Evolutionary conservation across 2,888 invertebrate genomes (phyloP).

Genomic region (Bimastos eiseni): DNA sequence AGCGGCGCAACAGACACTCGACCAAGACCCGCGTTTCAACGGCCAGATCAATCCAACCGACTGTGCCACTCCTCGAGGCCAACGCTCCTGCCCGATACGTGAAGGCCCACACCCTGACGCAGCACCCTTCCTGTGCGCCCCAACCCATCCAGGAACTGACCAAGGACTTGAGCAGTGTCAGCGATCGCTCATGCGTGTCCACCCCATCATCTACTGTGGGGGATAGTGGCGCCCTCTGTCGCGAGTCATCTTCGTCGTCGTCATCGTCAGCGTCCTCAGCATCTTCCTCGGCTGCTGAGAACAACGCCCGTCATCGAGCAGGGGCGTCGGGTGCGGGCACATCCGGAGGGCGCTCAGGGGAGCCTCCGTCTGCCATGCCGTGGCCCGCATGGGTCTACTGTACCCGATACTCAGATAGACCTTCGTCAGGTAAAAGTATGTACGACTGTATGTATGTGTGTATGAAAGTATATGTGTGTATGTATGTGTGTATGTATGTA

Average conservation of each 20-base stretch:
- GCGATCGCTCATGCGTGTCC: slow-evolving; percentile 7
- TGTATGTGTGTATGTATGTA: slow-evolving; percentile 27
- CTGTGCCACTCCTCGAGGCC: not conserved
- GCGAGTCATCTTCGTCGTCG: not conserved
- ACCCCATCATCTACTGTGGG: not conserved
- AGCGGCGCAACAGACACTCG: not conserved
- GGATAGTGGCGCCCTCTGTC: not conserved
- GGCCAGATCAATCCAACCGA: not conserved
- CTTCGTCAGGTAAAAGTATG: slow-evolving; percentile 63
- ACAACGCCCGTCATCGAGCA: not conserved
- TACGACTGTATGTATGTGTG: slow-evolving; percentile 25
- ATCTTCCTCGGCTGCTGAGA: not conserved
- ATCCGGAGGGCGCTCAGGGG: not conserved
- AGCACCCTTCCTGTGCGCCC: not conserved
- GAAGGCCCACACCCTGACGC: not conserved
- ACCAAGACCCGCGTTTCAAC: not conserved
- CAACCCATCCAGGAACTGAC: not conserved
- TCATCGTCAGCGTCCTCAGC: not conserved
- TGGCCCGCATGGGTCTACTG: slow-evolving; percentile 97
- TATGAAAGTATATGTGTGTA: slow-evolving; percentile 22
- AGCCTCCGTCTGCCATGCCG: not conserved
- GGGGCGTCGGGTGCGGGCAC: not conserved
- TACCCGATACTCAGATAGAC: slow-evolving; percentile 76
- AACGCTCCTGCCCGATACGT: not conserved
- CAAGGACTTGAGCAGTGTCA: slow-evolving; percentile 52